Conservation (phyloP, 2,797 vertebrate genomes). For the Chaunax sp. region DNA sequence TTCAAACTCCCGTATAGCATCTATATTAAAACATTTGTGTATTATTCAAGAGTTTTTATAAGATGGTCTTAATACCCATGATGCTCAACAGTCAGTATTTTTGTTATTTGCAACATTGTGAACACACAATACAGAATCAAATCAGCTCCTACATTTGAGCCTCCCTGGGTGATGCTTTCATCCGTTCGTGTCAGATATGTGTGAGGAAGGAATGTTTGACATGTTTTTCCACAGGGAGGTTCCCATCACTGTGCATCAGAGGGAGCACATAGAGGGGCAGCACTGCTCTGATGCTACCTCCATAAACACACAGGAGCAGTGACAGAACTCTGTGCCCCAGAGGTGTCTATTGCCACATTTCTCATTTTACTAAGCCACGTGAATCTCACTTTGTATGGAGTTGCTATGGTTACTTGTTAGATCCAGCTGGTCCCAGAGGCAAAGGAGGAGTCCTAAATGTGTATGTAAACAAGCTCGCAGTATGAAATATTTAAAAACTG, state of each 20-base stretch:
- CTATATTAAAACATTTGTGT: neutral
- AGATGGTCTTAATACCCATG: neutral
- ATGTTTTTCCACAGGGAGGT: constrained; percentile 43
- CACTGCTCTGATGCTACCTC: constrained; percentile 28
- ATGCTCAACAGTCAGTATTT: neutral
- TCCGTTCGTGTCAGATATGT: constrained; percentile 22
- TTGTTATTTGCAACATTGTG: neutral
- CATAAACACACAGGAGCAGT: constrained; percentile 33
- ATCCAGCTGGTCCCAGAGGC: constrained; percentile 72
- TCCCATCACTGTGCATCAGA: constrained; percentile 44
- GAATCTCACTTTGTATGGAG: constrained; percentile 69
- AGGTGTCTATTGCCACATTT: constrained; percentile 69
- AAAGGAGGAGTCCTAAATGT: constrained; percentile 61
- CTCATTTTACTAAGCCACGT: constrained; percentile 67
- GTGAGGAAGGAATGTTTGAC: constrained; percentile 37
- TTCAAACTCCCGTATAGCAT: neutral
- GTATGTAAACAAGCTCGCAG: constrained; percentile 42
- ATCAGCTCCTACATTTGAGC: constrained; percentile 9
- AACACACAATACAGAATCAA: neutral
- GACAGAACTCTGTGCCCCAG: constrained; percentile 61
- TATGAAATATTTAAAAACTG: constrained; percentile 64
- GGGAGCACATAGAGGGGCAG: constrained; percentile 5
- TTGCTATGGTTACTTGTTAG: constrained; percentile 81
- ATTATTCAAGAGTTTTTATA: neutral
- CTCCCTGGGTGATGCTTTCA: constrained; percentile 34